Conservation (phyloP, 2,797 vertebrate species). For the Hippoglossus hippoglossus region DNA sequence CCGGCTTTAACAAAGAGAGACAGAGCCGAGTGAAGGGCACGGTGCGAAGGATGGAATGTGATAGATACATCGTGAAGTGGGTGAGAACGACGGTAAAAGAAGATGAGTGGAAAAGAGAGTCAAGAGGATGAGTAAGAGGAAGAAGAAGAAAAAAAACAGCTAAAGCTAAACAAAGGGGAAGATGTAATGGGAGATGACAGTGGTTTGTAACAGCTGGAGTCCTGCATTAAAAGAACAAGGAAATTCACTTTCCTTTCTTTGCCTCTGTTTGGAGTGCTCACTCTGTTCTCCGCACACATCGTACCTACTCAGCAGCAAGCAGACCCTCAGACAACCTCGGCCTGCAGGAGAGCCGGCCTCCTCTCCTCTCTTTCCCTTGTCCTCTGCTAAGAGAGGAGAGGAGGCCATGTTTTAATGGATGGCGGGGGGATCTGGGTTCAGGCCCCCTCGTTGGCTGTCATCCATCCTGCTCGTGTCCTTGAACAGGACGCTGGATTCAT, state of each 20-base stretch:
- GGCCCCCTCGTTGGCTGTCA: conserved; percentile 26
- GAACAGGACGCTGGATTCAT: conserved; percentile 11
- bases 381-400: conserved; percentile 6
- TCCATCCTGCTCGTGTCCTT: conserved; percentile 26
- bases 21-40: conserved; percentile 9
- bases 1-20: conserved; percentile 35
- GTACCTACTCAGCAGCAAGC: conserved; percentile 49
- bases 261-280: conserved; percentile 56
- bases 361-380: no score
- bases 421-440: conserved; percentile 34
- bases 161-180: conserved; percentile 41
- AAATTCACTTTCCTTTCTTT: conserved; percentile 64
- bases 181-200: conserved; percentile 65
- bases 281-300: conserved; percentile 56
- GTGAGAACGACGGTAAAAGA: background rate
- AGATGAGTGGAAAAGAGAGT: conserved; percentile 16
- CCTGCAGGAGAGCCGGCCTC: background rate
- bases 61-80: conserved; percentile 1
- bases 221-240: conserved; percentile 64
- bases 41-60: background rate
- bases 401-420: conserved; percentile 38
- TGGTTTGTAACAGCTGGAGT: conserved; percentile 63
- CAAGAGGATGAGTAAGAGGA: background rate
- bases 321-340: conserved; percentile 49
- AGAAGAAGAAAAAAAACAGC: conserved; percentile 7